Base-by-base conservation (phyloP, 2,888 invertebrate genomes). In the Neoaliturus tenellus region DNA sequence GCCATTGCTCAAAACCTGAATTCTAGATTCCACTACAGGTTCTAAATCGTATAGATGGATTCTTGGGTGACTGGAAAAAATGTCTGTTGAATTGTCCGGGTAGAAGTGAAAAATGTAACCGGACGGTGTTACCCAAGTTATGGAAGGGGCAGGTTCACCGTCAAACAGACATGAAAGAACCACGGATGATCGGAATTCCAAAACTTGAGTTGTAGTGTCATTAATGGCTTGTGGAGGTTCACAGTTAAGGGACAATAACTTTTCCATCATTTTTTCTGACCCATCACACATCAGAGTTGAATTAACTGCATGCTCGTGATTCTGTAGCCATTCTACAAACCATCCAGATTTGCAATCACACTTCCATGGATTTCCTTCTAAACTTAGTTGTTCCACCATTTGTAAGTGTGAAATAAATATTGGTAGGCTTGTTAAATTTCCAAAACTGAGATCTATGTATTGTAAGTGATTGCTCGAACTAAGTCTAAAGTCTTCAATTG, bases 291-390 rank as follows among this genome's bases (percentile, higher is more conserved):
- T 35, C 0, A 81, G 78, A 39, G 80, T 58, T n/a, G 41, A 23
- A 44, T 83, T 75, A 6, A 82, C 69, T 0, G 82, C 51, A 69
- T 85, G 73, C 73, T 83, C 73, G 35, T 85, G 69, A 41, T 82
- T 91, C 82, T 93, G 93, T 12, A 93, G 92, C 94, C 94, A 95
- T 17, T 92, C 89, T 0, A 92, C 90, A 87, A 96, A 94, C 97
- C 97, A 97, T 86, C 93, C 93, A 93, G 96, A 95, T 75, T 95
- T 93, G 89, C 98, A 98, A 90, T 97, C 96, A 91, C 98, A 98
- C 23, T 94, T 94, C 95, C 96, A 97, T 35, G 94, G 95, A 90
- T 98, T 98, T 83, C 93, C 93, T 44, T 93, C 92, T 86, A 97
- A 93, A 87, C 93, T 93, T 35, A 97, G 90, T 85, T 93, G 93